Evolutionary conservation across 2,888 invertebrate species (phyloP).

Genomic region (Andrena chrysosceles): DNA sequence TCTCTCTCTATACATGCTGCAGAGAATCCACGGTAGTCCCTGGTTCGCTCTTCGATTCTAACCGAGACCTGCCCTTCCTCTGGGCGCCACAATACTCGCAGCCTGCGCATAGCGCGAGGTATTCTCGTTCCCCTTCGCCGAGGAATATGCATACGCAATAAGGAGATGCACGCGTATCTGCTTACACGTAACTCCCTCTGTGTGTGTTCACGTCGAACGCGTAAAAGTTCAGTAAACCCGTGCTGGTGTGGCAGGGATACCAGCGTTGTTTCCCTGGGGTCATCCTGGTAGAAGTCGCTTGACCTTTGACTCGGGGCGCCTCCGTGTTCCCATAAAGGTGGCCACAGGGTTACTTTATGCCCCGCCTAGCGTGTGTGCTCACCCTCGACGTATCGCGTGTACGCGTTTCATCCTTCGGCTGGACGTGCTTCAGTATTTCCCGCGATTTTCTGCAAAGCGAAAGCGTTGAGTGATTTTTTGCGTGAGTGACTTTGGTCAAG

Average conservation of each 20-base stretch:
- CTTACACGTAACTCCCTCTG: neutral
- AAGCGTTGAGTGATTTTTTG: neutral
- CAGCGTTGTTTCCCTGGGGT: conserved; percentile 72
- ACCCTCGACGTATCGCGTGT: conserved; percentile 26
- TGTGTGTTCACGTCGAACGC: conserved; percentile 36
- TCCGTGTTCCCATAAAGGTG: conserved; percentile 76
- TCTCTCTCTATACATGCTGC: neutral
- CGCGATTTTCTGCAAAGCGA: neutral
- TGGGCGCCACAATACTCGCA: conserved; percentile 38
- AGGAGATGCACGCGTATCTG: conserved; percentile 35
- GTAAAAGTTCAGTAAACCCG: conserved; percentile 50
- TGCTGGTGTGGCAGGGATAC: conserved; percentile 44
- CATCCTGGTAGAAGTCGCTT: conserved; percentile 73
- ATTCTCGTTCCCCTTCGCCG: neutral
- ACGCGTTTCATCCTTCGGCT: conserved; percentile 18
- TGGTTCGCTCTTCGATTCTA: conserved; percentile 48
- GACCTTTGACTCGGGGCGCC: conserved; percentile 73
- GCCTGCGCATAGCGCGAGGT: conserved; percentile 8
- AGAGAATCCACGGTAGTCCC: conserved; percentile 8
- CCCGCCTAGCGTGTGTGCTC: conserved; percentile 50
- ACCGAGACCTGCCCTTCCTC: conserved; percentile 31
- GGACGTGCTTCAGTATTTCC: too few relatives aligned
- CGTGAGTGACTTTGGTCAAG: too few relatives aligned
- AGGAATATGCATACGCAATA: conserved; percentile 53
- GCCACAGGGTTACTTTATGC: conserved; percentile 69